Base-by-base conservation (phyloP, 2,888 invertebrate species). In the Lasioglossum lativentre region DNA sequence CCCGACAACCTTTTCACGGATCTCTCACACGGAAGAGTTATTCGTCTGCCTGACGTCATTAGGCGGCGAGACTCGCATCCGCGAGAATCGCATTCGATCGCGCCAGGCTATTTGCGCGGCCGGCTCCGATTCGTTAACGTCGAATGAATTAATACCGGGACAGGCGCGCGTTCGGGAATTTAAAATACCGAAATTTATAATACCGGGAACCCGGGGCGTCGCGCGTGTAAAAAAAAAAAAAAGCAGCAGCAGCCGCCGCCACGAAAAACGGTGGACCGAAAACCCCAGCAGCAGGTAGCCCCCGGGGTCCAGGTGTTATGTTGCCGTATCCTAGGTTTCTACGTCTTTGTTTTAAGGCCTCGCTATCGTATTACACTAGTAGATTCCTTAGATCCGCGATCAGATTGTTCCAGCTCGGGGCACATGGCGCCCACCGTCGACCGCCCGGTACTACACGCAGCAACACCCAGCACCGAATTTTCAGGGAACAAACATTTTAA, bases 351-450 rank as follows among this genome's bases (percentile, higher is more conserved):
- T 81, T 87, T 83, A 83, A 77, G 81, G 70, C 80, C 87, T 74
- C 78, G 34, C 87, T 87, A 87, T 87, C 87, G 77, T 84, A 71
- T 86, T 86, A 87, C 87, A 76, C 80, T 87, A 87, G 87, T 87
- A 86, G 87, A 86, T 83, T 86, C 80, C 87, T 76, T 78, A 72
- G 87, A 83, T 86, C 86, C 47, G 80, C 78, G 86, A 80, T 72
- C 77, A 80, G 87, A 86, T 87, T 66, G 80, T 87, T 86, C 80
- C 86, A 66, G 56, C 78, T 74, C 78, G 74, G 34, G 45, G 86
- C 87, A 75, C 83, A 87, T 83, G 87, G 87, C 87, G 86, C 80
- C 83, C 80, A 47, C 30, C 34, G 42, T 19, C 40, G 76, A 27
- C 63, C 30, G 30, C 42, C 72, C 14, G 16, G 34, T 3, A 1